phyloP scores from a whole-genome alignment of 1,140 invertebrate species.

The Drosophila pseudoobscura region DNA sequence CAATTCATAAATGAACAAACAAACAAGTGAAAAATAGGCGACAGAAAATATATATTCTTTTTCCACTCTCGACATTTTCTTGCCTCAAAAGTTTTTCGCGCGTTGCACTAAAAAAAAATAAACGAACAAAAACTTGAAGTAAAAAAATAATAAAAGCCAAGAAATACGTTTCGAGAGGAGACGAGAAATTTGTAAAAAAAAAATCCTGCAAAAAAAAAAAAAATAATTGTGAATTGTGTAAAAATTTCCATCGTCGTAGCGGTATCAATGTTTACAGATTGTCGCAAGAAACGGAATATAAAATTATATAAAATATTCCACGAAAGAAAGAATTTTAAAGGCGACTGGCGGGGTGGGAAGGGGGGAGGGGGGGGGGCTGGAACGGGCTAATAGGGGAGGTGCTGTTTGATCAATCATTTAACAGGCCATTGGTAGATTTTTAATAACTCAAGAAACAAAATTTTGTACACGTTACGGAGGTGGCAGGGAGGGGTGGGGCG shows the following conservation, averaged over 20 bases:
- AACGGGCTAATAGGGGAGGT: too few relatives aligned
- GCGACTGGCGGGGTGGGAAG: neutral
- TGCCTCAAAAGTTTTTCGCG: conserved; percentile 32
- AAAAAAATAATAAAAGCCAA: conserved; percentile 7
- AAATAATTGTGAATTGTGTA: conserved; percentile 10
- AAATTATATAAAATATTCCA: conserved; percentile 40
- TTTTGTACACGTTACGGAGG: conserved; percentile 13
- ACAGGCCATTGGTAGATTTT: conserved; percentile 53
- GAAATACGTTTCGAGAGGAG: too few relatives aligned
- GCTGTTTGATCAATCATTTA: conserved; percentile 57
- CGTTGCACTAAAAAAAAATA: conserved; percentile 19
- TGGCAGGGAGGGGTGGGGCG: too few relatives aligned
- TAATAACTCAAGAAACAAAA: conserved; percentile 44
- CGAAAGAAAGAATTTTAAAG: conserved; percentile 9
- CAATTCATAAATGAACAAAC: conserved; percentile 14
- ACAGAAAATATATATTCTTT: neutral
- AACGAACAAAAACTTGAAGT: conserved; percentile 2
- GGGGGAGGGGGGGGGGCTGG: neutral
- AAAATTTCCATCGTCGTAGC: conserved; percentile 35
- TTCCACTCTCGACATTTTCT: conserved; percentile 4
- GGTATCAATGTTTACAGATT: too few relatives aligned
- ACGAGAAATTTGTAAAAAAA: too few relatives aligned
- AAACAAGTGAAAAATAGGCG: neutral
- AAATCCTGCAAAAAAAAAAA: too few relatives aligned
- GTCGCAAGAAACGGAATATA: conserved; percentile 1